A percentile compares a stretch with the other conserved stretches of the same genome.
phyloP scores from a whole-genome alignment of 1,140 invertebrate species.

The Eciton burchellii region DNA sequence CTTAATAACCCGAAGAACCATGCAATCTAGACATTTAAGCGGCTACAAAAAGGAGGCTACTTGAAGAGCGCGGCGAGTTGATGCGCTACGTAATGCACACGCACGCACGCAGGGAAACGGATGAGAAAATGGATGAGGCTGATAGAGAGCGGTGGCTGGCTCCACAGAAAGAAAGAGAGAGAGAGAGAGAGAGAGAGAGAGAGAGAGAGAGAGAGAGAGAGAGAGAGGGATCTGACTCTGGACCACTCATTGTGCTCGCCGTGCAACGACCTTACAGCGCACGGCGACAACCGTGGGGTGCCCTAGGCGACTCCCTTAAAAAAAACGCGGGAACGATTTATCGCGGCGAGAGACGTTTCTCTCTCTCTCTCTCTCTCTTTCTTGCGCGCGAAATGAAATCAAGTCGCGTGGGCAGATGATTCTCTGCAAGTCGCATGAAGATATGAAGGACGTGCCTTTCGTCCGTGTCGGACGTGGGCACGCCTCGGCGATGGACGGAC shows the following conservation, averaged over 20 bases:
- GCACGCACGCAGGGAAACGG: constrained; percentile 7
- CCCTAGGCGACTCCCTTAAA: neutral
- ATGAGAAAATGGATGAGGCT: constrained; percentile 1
- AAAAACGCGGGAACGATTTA: constrained; percentile 38
- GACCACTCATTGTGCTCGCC: constrained; percentile 15
- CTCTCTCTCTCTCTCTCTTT: neutral
- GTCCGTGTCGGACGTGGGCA: constrained; percentile 48
- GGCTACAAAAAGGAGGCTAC: neutral
- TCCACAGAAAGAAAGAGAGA: too few relatives aligned
- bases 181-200: too few relatives aligned
- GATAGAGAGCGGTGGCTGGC: neutral
- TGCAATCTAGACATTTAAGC: neutral
- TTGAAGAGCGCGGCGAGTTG: neutral
- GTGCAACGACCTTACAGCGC: neutral
- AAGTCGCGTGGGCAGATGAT: constrained; percentile 48
- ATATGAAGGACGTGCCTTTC: constrained; percentile 18
- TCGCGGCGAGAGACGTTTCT: constrained; percentile 10
- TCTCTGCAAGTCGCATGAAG: constrained; percentile 38
- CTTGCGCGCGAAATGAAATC: constrained; percentile 34
- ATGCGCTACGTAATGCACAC: neutral
- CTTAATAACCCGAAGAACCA: neutral
- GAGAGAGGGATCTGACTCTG: constrained; percentile 24
- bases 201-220: too few relatives aligned
- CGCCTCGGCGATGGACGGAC: constrained; percentile 43
- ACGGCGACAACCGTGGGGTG: constrained; percentile 6